phyloP scores from a whole-genome alignment of 2,888 invertebrate genomes.

The Leucophenga maculata region DNA sequence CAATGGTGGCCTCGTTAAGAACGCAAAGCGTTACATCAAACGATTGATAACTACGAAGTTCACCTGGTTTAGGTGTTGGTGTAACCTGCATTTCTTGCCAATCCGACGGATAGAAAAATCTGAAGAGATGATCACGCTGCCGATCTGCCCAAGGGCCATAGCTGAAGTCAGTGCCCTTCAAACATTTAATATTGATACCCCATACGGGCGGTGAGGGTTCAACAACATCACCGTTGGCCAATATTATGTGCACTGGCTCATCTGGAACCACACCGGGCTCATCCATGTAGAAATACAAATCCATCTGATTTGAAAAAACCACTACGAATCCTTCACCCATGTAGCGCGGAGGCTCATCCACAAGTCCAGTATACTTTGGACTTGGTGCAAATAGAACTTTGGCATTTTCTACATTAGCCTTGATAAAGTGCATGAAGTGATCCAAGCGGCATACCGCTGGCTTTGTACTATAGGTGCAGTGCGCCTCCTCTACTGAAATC shows the following conservation, averaged over 20 bases:
- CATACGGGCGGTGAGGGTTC: slow-evolving; percentile 95
- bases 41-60: slow-evolving; percentile 88
- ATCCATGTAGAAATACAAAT: slow-evolving; percentile 97
- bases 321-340: slow-evolving; percentile 99
- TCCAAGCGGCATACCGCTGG: slow-evolving; percentile 94
- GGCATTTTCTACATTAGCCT: slow-evolving; percentile 95
- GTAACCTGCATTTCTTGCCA: slow-evolving; percentile 86
- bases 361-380: slow-evolving; percentile 92
- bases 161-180: slow-evolving; percentile 93
- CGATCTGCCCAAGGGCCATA: slow-evolving; percentile 99
- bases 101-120: slow-evolving; percentile 95
- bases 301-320: slow-evolving; percentile 94
- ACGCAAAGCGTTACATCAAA: slow-evolving; percentile 94
- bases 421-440: slow-evolving; percentile 95
- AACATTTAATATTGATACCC: slow-evolving; percentile 96
- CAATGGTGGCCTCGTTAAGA: slow-evolving; percentile 93
- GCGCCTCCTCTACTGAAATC: slow-evolving; percentile 93
- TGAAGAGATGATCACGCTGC: slow-evolving; percentile 94
- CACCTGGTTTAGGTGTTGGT: slow-evolving; percentile 87
- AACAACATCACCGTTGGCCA: slow-evolving; percentile 94
- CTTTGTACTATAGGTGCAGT: slow-evolving; percentile 95
- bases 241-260: slow-evolving; percentile 88
- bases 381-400: slow-evolving; percentile 97
- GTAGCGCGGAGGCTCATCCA: slow-evolving; percentile 94
- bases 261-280: slow-evolving; percentile 92